These are phyloP conservation scores for Orientallactaga bullata DNA, from an alignment of 2,113 vertebrate species.

Conservation along the genomic window DNA sequence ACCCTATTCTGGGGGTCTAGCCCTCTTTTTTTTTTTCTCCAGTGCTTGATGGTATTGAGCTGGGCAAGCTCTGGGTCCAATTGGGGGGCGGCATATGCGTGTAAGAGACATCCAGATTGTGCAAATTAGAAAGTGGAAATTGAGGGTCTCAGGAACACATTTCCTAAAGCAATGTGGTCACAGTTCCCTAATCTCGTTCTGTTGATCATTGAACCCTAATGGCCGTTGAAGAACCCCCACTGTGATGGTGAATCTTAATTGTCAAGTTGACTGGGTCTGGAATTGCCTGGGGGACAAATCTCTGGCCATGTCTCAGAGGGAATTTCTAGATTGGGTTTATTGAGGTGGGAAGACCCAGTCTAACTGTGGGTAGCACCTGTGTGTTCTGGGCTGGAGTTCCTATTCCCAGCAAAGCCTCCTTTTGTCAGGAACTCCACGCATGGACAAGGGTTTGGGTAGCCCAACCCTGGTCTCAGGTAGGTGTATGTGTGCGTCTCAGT, in stretches of 20 bases:
- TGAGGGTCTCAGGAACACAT: background rate
- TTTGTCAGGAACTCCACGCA: rapidly evolving
- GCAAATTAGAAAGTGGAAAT: background rate
- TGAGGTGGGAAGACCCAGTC: too few species aligned
- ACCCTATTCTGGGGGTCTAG: background rate
- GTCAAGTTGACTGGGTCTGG: too few species aligned
- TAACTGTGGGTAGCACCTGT: background rate
- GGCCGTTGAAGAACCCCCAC: too few species aligned
- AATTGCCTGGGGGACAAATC: too few species aligned
- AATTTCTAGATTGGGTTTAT: too few species aligned
- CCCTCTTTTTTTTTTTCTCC: background rate
- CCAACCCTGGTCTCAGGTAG: background rate
- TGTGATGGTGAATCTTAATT: too few species aligned
- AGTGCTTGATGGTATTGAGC: background rate
- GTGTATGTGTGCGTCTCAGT: background rate
- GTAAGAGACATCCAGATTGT: background rate
- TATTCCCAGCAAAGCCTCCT: background rate
- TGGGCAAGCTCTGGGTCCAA: background rate
- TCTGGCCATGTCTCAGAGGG: too few species aligned
- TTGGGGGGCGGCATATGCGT: too few species aligned
- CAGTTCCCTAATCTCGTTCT: rapidly evolving
- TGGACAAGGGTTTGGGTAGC: rapidly evolving
- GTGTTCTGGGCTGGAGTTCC: background rate
- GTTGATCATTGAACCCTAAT: too few species aligned
- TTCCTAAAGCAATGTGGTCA: rapidly evolving